Conservation (phyloP, 2,113 vertebrate genomes). For the Chunga burmeisteri region DNA sequence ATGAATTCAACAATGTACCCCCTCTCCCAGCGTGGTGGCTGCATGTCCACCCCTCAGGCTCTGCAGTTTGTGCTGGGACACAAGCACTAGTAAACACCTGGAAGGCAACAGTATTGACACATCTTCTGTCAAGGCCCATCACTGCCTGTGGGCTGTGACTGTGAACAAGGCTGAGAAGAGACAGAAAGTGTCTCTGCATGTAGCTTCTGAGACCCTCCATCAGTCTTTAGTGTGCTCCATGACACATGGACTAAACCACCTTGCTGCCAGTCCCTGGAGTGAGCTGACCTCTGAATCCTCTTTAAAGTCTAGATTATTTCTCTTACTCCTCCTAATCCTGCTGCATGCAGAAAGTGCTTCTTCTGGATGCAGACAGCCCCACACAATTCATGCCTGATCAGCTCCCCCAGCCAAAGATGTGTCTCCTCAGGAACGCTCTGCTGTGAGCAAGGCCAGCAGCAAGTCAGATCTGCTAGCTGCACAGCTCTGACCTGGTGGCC, state of each 20-base stretch:
- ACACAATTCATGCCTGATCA: accelerated
- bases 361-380: not conserved
- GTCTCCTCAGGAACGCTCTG: not conserved
- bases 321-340: not conserved
- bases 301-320: not conserved
- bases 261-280: not conserved
- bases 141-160: not conserved
- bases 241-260: not conserved
- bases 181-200: accelerated
- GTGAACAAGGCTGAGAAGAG: not conserved
- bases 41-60: not conserved
- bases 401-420: not conserved
- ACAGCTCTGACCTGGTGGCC: not conserved
- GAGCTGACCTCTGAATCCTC: not conserved
- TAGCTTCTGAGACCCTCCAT: not conserved
- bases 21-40: not conserved
- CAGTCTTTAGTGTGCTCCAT: not conserved
- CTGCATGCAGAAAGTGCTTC: not conserved
- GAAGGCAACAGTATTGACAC: not conserved
- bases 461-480: not conserved
- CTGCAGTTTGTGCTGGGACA: not conserved
- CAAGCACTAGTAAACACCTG: not conserved
- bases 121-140: not conserved
- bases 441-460: not conserved
- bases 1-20: not conserved